These are phyloP conservation scores for Clarias platycephalus DNA, from an alignment of 2,797 vertebrate genomes.

Conservation along the genomic window DNA sequence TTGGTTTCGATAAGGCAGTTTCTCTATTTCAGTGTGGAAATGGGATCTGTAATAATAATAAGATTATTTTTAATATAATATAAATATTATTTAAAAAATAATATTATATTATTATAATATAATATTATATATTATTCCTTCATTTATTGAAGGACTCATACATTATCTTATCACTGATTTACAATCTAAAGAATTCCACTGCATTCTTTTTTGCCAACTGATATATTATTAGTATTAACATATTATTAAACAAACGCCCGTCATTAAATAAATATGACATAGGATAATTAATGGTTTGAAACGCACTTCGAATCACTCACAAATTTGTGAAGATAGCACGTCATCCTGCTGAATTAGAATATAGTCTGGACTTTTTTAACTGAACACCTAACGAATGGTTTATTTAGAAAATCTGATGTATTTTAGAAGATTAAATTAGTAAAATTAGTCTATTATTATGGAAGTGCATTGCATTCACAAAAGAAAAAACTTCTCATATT, in stretches of 20 bases:
- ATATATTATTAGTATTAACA: neutral
- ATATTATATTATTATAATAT: no score
- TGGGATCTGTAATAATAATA: neutral
- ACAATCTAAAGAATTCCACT: neutral
- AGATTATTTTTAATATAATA: neutral
- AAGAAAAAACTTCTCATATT: no score
- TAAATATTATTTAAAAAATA: no score
- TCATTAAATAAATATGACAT: neutral
- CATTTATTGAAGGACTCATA: neutral
- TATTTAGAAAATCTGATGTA: neutral
- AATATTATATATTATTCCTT: neutral
- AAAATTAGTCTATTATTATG: neutral
- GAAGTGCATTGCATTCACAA: no score
- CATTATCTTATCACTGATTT: neutral
- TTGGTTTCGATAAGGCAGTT: neutral
- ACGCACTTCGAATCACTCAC: neutral
- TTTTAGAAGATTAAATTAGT: neutral
- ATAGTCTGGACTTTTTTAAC: neutral
- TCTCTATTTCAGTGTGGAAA: neutral
- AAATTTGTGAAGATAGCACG: neutral
- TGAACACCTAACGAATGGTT: neutral
- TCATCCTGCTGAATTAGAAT: neutral
- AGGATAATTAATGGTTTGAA: neutral
- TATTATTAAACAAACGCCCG: neutral
- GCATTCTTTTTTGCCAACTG: neutral